Conservation (phyloP, 1,140 invertebrate species). For the Zaprionus nigranus region DNA sequence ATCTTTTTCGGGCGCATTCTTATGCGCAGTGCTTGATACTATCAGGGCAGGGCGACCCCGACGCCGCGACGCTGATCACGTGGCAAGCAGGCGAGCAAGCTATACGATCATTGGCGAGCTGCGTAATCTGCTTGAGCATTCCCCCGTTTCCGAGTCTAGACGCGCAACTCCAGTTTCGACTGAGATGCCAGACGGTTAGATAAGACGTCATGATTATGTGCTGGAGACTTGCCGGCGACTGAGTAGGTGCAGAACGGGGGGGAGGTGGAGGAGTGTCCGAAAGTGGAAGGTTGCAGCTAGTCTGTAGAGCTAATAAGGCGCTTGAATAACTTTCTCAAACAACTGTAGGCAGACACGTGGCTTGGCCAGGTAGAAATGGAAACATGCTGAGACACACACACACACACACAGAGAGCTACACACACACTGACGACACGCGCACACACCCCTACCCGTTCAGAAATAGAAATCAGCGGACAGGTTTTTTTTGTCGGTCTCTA, state of each 20-base stretch:
- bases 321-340: slow-evolving; percentile 34
- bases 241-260: not conserved
- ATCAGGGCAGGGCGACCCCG: slow-evolving; percentile 22
- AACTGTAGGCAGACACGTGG: slow-evolving; percentile 35
- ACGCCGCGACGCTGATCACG: slow-evolving; percentile 11
- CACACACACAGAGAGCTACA: not conserved
- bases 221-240: slow-evolving; percentile 28
- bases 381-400: slow-evolving; percentile 4
- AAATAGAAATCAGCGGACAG: slow-evolving; percentile 49
- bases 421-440: slow-evolving; percentile 1
- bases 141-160: slow-evolving; percentile 1
- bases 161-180: slow-evolving; percentile 1
- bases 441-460: slow-evolving; percentile 25
- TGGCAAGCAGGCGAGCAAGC: slow-evolving; percentile 1
- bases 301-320: not conserved
- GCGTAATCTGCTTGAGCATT: slow-evolving; percentile 5
- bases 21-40: not conserved
- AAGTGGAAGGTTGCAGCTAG: not conserved
- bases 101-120: not conserved
- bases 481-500: slow-evolving; percentile 35
- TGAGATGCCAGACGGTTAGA: slow-evolving; percentile 14
- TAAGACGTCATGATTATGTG: not conserved
- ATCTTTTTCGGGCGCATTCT: not conserved
- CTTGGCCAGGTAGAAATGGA: slow-evolving; percentile 14
- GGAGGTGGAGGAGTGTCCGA: not conserved